phyloP scores from a whole-genome alignment of 37 sponge, comb jelly and placozoan species.

The Chondrilla cf. caribensis region DNA sequence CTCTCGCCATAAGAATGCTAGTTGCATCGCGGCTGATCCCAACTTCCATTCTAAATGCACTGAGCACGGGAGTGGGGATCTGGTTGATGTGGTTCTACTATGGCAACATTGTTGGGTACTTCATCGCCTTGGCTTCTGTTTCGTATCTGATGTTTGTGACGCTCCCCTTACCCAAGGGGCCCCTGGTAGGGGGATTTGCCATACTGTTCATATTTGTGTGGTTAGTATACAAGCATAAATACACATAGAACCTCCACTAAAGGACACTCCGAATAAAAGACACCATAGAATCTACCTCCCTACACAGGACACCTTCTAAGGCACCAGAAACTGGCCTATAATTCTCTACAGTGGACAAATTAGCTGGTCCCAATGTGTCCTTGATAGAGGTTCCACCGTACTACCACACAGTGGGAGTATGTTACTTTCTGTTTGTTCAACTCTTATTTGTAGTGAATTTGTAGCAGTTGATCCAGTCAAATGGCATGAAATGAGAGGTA shows the following conservation, averaged over 20 bases:
- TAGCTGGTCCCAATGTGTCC: too few relatives aligned
- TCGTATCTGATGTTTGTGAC: slow-evolving; percentile 33
- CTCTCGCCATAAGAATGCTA: background rate
- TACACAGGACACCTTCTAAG: too few relatives aligned
- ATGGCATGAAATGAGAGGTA: slow-evolving; percentile 81
- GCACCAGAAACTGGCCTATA: too few relatives aligned
- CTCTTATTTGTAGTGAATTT: slow-evolving; percentile 51
- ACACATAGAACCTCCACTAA: background rate
- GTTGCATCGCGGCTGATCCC: background rate
- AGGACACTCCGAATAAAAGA: too few relatives aligned
- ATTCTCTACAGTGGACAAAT: too few relatives aligned
- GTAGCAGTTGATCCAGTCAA: slow-evolving; percentile 28
- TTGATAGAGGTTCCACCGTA: too few relatives aligned
- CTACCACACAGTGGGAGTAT: too few relatives aligned
- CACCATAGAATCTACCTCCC: too few relatives aligned
- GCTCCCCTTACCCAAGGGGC: background rate
- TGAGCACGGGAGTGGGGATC: slow-evolving; percentile 36
- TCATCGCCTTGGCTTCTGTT: slow-evolving; percentile 39
- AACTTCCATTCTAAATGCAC: background rate
- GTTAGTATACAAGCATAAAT: background rate
- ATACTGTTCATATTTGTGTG: background rate
- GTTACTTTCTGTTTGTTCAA: too few relatives aligned
- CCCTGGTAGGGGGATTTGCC: slow-evolving; percentile 13
- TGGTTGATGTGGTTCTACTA: slow-evolving; percentile 50
- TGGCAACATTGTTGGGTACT: slow-evolving; percentile 41